phyloP scores from a whole-genome alignment of 1,140 invertebrate species.

The Drosophila orosa region DNA sequence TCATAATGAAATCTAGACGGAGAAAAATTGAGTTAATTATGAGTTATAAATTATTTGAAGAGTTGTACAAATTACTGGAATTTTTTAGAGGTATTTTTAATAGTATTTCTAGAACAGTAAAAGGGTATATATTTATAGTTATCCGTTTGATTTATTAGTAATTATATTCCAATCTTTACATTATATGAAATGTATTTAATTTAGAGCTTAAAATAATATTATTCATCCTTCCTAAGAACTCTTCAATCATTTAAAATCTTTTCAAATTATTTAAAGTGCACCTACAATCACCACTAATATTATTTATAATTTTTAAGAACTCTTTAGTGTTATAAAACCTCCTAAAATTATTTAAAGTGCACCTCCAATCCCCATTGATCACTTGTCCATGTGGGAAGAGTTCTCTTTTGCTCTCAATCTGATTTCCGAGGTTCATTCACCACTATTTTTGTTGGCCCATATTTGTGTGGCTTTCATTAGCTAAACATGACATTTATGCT shows the following conservation, averaged over 20 bases:
- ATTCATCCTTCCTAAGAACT: too few species aligned
- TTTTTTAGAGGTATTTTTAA: not conserved
- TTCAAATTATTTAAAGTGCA: not conserved
- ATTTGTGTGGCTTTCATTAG: conserved; percentile 22
- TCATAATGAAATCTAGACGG: conserved; percentile 41
- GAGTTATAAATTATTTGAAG: too few species aligned
- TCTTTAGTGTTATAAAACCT: too few species aligned
- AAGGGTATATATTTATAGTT: too few species aligned
- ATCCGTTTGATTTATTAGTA: too few species aligned
- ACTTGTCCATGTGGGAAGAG: conserved; percentile 32
- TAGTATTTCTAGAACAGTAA: not conserved
- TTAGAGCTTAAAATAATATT: too few species aligned
- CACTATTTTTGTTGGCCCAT: not conserved
- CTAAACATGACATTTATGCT: conserved; percentile 66
- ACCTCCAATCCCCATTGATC: not conserved
- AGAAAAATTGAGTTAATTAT: not conserved
- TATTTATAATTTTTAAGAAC: too few species aligned
- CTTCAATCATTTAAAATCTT: not conserved
- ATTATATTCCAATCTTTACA: too few species aligned
- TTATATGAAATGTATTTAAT: too few species aligned
- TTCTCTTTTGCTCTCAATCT: conserved; percentile 16
- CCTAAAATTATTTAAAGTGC: not conserved
- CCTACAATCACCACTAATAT: not conserved
- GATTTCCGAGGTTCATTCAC: conserved; percentile 52
- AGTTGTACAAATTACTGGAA: too few species aligned